Conservation (phyloP, 2,113 vertebrate genomes). For the Notarius lentiginosus region DNA sequence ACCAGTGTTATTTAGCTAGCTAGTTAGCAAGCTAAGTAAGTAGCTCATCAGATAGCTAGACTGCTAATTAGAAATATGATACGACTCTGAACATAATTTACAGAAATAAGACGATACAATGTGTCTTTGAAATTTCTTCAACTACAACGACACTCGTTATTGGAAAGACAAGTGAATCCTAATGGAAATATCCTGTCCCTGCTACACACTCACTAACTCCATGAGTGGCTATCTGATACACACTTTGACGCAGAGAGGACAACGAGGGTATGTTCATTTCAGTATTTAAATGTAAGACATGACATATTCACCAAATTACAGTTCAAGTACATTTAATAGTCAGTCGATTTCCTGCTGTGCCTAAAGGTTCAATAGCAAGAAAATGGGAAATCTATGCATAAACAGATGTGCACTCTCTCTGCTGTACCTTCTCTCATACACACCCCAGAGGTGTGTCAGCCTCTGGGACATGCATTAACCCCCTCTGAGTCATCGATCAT, state of each 20-base stretch:
- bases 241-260: neutral
- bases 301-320: neutral
- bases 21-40: neutral
- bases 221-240: neutral
- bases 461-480: slow-evolving; percentile 23
- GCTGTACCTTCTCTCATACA: neutral
- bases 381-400: slow-evolving; percentile 16
- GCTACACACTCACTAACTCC: neutral
- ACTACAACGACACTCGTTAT: neutral
- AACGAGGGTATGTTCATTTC: slow-evolving; percentile 5
- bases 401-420: slow-evolving; percentile 1
- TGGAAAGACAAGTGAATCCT: neutral
- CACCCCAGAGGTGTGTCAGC: neutral
- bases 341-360: slow-evolving; percentile 20
- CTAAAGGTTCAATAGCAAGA: slow-evolving; percentile 6
- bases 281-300: slow-evolving; percentile 9
- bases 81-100: neutral
- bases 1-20: neutral
- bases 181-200: neutral
- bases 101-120: too few relatives aligned
- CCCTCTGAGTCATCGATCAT: slow-evolving; percentile 20
- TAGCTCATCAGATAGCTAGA: neutral
- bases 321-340: slow-evolving; percentile 4
- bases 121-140: neutral
- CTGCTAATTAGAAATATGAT: neutral